Evolutionary conservation across 1,140 invertebrate genomes (phyloP).

Genomic region (Dreissena rostriformis): DNA sequence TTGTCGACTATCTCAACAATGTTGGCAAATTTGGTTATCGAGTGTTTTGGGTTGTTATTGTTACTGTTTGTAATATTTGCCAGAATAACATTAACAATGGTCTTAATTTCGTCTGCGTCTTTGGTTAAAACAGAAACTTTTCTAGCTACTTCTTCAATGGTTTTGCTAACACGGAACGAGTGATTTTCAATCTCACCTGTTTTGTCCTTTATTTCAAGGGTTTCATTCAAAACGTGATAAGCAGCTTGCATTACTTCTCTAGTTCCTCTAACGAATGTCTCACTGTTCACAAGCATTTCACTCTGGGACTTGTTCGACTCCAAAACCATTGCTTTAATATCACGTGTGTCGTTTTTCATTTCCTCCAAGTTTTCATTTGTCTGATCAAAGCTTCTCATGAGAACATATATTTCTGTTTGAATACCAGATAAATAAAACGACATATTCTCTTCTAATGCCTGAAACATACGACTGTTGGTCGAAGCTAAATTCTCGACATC

Average conservation of each 20-base stretch:
- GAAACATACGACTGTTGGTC: conserved; percentile 46
- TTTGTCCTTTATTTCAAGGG: background rate
- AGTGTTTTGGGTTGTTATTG: no score
- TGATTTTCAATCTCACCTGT: background rate
- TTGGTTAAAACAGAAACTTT: conserved; percentile 7
- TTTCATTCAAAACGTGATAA: background rate
- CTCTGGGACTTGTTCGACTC: conserved; percentile 9
- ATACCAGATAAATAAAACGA: conserved; percentile 38
- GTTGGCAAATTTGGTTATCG: no score
- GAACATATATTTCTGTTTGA: background rate
- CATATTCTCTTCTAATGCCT: conserved; percentile 51
- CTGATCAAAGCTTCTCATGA: conserved; percentile 12
- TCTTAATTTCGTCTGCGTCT: conserved; percentile 30
- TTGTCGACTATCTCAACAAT: background rate
- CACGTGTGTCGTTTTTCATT: conserved; percentile 19
- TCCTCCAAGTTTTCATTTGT: conserved; percentile 13
- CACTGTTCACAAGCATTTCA: conserved; percentile 6
- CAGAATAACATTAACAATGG: background rate
- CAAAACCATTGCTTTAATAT: background rate
- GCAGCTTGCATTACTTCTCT: conserved; percentile 23
- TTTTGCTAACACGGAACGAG: background rate
- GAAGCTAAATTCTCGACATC: conserved; percentile 39
- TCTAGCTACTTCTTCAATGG: background rate
- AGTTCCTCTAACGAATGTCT: background rate
- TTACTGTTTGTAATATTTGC: background rate